Evolutionary conservation across 2,888 invertebrate genomes (phyloP).

Genomic region (Cataglyphis cursor): DNA sequence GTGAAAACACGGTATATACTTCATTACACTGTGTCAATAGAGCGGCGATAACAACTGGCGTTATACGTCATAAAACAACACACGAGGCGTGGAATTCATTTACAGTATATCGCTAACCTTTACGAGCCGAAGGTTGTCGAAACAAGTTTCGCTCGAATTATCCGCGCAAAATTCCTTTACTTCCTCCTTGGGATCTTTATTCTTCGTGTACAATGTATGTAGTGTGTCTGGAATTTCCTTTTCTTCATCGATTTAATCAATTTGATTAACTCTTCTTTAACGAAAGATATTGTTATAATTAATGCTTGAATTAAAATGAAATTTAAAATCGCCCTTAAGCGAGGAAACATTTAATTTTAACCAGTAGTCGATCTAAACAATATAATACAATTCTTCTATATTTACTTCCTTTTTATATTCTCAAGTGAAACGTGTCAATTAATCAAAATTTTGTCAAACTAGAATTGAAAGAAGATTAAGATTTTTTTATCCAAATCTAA

Average conservation of each 20-base stretch:
- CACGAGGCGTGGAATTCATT: slow-evolving; percentile 16
- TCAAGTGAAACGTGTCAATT: background rate
- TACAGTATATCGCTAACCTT: slow-evolving; percentile 9
- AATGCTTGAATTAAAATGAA: background rate
- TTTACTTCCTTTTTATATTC: background rate
- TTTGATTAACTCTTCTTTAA: background rate
- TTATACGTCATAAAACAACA: slow-evolving; percentile 4
- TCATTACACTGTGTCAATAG: slow-evolving; percentile 33
- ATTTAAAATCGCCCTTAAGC: background rate
- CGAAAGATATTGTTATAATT: background rate
- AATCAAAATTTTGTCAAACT: background rate
- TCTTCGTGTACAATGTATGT: background rate
- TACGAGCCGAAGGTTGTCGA: slow-evolving; percentile 27
- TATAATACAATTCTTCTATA: background rate
- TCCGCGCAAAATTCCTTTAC: background rate
- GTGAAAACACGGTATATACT: slow-evolving; percentile 10
- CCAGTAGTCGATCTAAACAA: background rate
- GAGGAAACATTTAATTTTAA: background rate
- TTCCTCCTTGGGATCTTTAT: slow-evolving; percentile 28
- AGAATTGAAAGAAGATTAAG: background rate
- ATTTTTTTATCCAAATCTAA: background rate
- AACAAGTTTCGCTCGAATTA: slow-evolving; percentile 21
- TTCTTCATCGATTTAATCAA: background rate
- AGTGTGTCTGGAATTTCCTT: background rate
- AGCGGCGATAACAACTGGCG: slow-evolving; percentile 35